These are phyloP conservation scores for Epinephelus cyanopodus DNA, from an alignment of 2,113 vertebrate genomes.

Conservation along the genomic window DNA sequence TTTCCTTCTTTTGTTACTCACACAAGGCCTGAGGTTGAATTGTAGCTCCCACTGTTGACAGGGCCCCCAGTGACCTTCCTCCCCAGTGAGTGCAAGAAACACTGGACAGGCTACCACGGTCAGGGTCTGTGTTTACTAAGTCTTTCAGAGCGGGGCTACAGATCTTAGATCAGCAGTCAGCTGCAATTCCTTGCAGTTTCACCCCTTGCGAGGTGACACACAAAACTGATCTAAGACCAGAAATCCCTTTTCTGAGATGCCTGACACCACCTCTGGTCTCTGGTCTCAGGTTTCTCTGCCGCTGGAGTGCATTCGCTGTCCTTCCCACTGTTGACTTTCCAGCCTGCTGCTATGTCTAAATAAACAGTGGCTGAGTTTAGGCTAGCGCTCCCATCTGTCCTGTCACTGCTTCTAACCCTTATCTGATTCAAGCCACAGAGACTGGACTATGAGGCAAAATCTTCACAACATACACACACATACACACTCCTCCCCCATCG, in stretches of 20 bases:
- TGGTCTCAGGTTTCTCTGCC: slow-evolving; percentile 63
- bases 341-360: slow-evolving; percentile 75
- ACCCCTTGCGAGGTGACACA: slow-evolving; percentile 33
- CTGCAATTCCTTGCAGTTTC: slow-evolving; percentile 44
- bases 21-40: slow-evolving; percentile 66
- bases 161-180: slow-evolving; percentile 45
- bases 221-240: slow-evolving; percentile 46
- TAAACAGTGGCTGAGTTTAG: slow-evolving; percentile 75
- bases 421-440: slow-evolving; percentile 72
- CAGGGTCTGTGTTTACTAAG: slow-evolving; percentile 62
- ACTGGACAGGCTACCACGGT: slow-evolving; percentile 60
- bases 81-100: slow-evolving; percentile 60
- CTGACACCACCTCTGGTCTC: slow-evolving; percentile 45
- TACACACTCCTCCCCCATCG: slow-evolving; percentile 5
- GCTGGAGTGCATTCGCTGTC: slow-evolving; percentile 62
- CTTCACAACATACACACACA: slow-evolving; percentile 5
- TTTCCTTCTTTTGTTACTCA: slow-evolving; percentile 61
- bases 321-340: slow-evolving; percentile 75
- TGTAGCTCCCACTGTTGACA: slow-evolving; percentile 67
- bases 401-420: slow-evolving; percentile 70
- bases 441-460: slow-evolving; percentile 34
- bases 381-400: slow-evolving; percentile 63
- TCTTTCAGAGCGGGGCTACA: slow-evolving; percentile 35
- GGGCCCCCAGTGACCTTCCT: slow-evolving; percentile 63
- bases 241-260: slow-evolving; percentile 45